phyloP scores from a whole-genome alignment of 1,140 invertebrate genomes.

The Trinorchestia longiramus region DNA sequence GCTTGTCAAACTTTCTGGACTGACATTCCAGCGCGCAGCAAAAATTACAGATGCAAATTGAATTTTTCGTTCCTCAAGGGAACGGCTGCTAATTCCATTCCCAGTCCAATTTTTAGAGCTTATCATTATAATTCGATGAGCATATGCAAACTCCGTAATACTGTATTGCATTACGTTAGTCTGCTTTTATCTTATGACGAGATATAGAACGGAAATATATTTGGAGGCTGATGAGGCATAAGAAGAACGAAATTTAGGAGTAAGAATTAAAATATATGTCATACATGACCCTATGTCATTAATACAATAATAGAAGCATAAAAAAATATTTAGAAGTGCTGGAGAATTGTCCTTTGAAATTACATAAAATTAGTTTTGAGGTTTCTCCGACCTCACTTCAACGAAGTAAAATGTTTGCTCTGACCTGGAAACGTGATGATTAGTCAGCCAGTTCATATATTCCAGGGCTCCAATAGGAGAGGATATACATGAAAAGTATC shows the following conservation, averaged over 20 bases:
- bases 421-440: too few species aligned
- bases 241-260: not conserved
- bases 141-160: not conserved
- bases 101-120: not conserved
- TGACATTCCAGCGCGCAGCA: not conserved
- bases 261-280: not conserved
- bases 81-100: not conserved
- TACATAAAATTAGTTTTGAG: too few species aligned
- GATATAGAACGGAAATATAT: not conserved
- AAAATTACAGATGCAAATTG: conserved; percentile 30
- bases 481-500: too few species aligned
- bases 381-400: too few species aligned
- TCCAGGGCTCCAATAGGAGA: too few species aligned
- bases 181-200: not conserved
- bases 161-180: not conserved
- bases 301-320: too few species aligned
- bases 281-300: too few species aligned
- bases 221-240: not conserved
- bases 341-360: too few species aligned
- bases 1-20: not conserved
- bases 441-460: too few species aligned
- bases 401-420: too few species aligned
- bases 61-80: not conserved
- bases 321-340: too few species aligned
- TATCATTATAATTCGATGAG: conserved; percentile 18